These are phyloP conservation scores for Semibalanus balanoides DNA, from an alignment of 1,140 invertebrate genomes.

Conservation along the genomic window DNA sequence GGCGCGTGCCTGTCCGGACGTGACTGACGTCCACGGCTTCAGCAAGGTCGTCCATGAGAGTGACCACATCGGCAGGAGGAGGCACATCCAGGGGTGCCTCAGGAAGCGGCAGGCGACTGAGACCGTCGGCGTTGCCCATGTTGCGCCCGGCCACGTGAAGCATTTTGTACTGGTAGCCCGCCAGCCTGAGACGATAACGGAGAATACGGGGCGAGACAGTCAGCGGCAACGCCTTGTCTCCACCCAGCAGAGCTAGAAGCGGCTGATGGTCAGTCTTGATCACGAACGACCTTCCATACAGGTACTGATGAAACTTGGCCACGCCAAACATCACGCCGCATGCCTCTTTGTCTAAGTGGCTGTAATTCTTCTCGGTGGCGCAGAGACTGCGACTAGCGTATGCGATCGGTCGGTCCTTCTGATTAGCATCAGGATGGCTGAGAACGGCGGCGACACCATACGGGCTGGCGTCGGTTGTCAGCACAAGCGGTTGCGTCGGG, in stretches of 20 bases:
- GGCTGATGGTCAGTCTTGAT: slow-evolving; percentile 37
- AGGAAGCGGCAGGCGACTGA: slow-evolving; percentile 17
- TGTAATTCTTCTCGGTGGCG: slow-evolving; percentile 26
- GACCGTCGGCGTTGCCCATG: slow-evolving; percentile 13
- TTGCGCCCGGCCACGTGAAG: background rate
- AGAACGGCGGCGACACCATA: too few species aligned
- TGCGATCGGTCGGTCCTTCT: too few species aligned
- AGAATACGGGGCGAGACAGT: slow-evolving; percentile 16
- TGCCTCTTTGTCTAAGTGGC: slow-evolving; percentile 38
- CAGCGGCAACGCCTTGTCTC: slow-evolving; percentile 22
- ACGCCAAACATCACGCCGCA: slow-evolving; percentile 36
- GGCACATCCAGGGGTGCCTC: too few species aligned
- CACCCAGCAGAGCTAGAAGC: slow-evolving; percentile 31
- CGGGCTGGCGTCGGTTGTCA: too few species aligned
- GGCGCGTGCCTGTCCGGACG: too few species aligned
- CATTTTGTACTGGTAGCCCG: slow-evolving; percentile 21
- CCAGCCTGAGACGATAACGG: slow-evolving; percentile 14
- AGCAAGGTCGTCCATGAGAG: too few species aligned
- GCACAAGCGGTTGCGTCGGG: too few species aligned
- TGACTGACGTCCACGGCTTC: too few species aligned
- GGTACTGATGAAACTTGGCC: slow-evolving; percentile 37
- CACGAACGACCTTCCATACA: slow-evolving; percentile 33
- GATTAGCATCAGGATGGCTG: too few species aligned
- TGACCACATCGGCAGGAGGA: too few species aligned
- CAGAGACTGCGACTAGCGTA: too few species aligned